phyloP scores from a whole-genome alignment of 35 echinoderm and acorn worm species.

The Lytechinus pictus region DNA sequence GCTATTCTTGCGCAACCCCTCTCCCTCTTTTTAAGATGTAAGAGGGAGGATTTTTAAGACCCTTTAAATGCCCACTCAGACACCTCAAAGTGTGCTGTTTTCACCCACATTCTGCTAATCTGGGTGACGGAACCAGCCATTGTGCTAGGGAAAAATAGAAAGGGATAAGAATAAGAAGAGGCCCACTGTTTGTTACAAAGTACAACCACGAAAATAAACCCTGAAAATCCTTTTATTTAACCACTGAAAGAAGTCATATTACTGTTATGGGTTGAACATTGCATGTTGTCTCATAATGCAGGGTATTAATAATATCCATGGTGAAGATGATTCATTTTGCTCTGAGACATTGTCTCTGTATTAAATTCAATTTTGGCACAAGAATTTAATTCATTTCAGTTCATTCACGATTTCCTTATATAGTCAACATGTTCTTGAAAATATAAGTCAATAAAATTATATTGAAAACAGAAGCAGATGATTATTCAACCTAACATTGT shows the following conservation, averaged over 20 bases:
- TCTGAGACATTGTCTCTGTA: background rate
- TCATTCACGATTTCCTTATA: background rate
- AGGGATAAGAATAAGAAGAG: background rate
- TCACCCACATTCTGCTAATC: background rate
- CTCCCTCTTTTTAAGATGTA: background rate
- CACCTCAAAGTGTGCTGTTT: conserved; percentile 8
- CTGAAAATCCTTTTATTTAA: background rate
- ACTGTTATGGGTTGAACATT: background rate
- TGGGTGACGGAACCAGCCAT: background rate
- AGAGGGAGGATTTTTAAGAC: background rate
- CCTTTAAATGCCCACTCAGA: background rate
- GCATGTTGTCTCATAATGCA: background rate
- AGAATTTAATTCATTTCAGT: background rate
- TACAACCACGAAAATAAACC: background rate
- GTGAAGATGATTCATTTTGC: background rate
- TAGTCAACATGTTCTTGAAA: background rate
- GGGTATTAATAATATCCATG: background rate
- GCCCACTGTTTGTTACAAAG: background rate
- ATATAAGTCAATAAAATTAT: background rate
- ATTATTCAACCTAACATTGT: background rate
- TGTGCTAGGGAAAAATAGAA: background rate
- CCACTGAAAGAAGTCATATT: background rate
- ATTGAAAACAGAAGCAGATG: background rate
- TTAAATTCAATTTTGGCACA: background rate
- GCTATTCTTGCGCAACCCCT: background rate